A percentile compares a stretch with the other conserved stretches of the same genome.
Conservation (phyloP, 1,140 invertebrate genomes). For the Pogonomyrmex californicus region DNA sequence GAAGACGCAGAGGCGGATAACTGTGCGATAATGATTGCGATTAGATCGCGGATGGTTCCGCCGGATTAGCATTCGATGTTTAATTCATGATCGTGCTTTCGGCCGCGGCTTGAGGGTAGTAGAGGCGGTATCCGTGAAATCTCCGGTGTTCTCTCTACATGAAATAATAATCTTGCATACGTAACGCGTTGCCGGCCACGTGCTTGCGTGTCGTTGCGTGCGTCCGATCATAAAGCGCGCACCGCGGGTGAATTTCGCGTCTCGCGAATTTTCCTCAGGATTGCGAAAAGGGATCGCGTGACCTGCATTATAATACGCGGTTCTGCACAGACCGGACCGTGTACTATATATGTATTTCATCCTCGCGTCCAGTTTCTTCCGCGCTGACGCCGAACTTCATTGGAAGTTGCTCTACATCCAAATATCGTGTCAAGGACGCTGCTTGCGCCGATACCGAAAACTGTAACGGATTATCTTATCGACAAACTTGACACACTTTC, state of each 20-base stretch:
- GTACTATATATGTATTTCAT: background rate
- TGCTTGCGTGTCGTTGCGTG: constrained; percentile 11
- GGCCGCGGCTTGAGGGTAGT: background rate
- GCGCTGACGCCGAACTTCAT: constrained; percentile 26
- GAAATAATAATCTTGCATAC: constrained; percentile 48
- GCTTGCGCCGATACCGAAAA: constrained; percentile 27
- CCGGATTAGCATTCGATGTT: constrained; percentile 19
- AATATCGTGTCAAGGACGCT: constrained; percentile 68
- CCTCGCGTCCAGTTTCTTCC: background rate
- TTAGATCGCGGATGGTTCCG: background rate
- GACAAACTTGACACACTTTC: constrained; percentile 51
- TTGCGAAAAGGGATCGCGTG: constrained; percentile 41
- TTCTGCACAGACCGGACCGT: background rate
- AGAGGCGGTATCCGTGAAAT: background rate
- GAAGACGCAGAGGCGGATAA: constrained; percentile 13
- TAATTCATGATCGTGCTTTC: constrained; percentile 43
- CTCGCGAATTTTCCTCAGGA: background rate
- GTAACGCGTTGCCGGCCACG: background rate
- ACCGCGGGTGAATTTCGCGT: background rate
- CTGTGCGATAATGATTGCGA: background rate
- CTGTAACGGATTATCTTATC: constrained; percentile 19
- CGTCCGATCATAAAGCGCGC: background rate
- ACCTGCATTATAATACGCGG: constrained; percentile 2
- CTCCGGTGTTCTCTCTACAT: constrained; percentile 16
- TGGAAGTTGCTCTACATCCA: constrained; percentile 53